Base-by-base conservation (phyloP, 2,797 vertebrate species). In the Mus caroli region DNA sequence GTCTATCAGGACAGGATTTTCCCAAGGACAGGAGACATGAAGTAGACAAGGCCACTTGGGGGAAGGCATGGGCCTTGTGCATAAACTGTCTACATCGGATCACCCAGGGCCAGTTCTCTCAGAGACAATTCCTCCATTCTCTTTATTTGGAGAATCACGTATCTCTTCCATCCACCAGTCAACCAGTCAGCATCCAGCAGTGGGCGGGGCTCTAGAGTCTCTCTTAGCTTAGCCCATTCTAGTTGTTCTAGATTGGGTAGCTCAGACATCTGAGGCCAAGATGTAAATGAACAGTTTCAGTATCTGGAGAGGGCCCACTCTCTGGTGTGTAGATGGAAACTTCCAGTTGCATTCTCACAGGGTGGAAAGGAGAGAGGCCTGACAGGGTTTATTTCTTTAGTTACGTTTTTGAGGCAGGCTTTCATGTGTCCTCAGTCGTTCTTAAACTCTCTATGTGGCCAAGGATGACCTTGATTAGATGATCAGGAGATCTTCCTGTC, bases 1-100 rank as follows among this genome's bases (percentile, higher is more conserved):
- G 79, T 79, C 86, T 10, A 43, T 13, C 26, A 22, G 58, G 77
- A 22, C 60, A 22, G 60, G 82, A 14, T 50, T 64, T 34, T 64
- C 31, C 34, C 0, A 3, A 28, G 56, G 37, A 28, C 37, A n/a
- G n/a, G 85, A 73, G 31, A 69, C 28, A 28, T 73, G 15, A 6
- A 1, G 40, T 40, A 46, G 50, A n/a, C 50, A 6, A 7, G 69
- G 46, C 13, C 37, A 8, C 54, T 14, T 52, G 43, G 6, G 62
- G 17, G 43, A 43, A 82, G 19, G 40, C 58, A 37, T 0, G 19
- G 84, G 52, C n/a, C 24, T 34, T 11, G 10, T 0, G 0, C n/a
- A 3, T 15, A 9, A 17, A 69, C 90, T 46, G 50, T 24, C 28
- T 22, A 1, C 34, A 54, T 37, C 0, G 3, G 11, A n/a, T 69